A percentile compares a stretch with the other conserved stretches of the same genome.
These are phyloP conservation scores for Campoletis sonorensis DNA, from an alignment of 1,140 invertebrate genomes.

Conservation along the genomic window DNA sequence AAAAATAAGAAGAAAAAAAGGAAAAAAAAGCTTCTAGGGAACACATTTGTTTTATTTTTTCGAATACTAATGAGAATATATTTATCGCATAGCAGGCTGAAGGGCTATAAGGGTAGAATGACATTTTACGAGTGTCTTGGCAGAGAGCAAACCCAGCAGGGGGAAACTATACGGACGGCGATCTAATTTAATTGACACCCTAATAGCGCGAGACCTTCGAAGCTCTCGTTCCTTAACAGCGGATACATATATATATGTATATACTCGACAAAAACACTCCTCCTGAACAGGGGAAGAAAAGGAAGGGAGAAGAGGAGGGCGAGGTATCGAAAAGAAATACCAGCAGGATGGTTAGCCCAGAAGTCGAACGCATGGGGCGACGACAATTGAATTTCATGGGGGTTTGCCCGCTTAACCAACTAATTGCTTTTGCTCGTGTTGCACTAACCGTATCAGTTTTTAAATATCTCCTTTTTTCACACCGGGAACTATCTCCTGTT, in stretches of 20 bases:
- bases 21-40: no score
- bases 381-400: conserved; percentile 76
- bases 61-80: neutral
- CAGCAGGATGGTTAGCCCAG: conserved; percentile 67
- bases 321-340: conserved; percentile 32
- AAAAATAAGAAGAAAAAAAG: no score
- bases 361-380: conserved; percentile 67
- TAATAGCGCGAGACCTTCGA: conserved; percentile 69
- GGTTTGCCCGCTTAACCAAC: conserved; percentile 74
- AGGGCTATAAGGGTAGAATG: conserved; percentile 25
- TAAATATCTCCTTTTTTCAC: conserved; percentile 13
- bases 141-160: conserved; percentile 34
- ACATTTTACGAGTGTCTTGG: conserved; percentile 33
- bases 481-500: neutral
- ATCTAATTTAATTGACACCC: conserved; percentile 74
- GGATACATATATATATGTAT: no score
- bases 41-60: neutral
- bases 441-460: conserved; percentile 46
- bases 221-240: conserved; percentile 32
- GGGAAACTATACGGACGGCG: conserved; percentile 19
- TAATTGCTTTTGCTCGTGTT: conserved; percentile 73
- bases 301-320: conserved; percentile 56
- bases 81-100: neutral
- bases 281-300: conserved; percentile 63
- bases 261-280: conserved; percentile 13